Conservation (phyloP, 2,113 vertebrate genomes). For the Litocranius walleri region DNA sequence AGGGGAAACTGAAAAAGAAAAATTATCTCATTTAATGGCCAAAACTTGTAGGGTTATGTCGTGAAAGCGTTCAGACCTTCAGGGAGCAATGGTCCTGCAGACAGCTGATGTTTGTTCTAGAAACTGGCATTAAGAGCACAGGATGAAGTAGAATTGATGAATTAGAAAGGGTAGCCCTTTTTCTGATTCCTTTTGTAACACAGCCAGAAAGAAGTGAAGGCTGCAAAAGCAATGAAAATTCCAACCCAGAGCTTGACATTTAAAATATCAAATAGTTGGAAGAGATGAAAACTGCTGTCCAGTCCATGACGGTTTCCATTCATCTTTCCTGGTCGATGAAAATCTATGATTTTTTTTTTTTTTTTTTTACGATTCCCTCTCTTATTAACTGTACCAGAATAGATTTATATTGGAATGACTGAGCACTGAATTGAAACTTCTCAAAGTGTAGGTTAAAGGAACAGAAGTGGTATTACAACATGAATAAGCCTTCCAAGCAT, state of each 20-base stretch:
- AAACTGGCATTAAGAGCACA: slow-evolving; percentile 7
- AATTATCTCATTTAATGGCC: not conserved
- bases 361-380: not conserved
- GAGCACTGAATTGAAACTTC: not conserved
- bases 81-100: not conserved
- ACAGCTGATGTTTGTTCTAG: slow-evolving; percentile 41
- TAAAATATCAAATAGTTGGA: slow-evolving; percentile 18
- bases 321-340: not conserved
- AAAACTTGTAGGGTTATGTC: slow-evolving; percentile 2
- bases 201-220: slow-evolving; percentile 10
- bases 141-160: slow-evolving; percentile 30
- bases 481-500: not conserved
- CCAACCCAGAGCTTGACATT: not conserved
- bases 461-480: not conserved
- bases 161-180: slow-evolving; percentile 19
- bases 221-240: slow-evolving; percentile 5
- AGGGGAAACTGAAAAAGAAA: slow-evolving; percentile 44
- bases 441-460: not conserved
- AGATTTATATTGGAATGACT: not conserved
- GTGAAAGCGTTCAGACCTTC: slow-evolving; percentile 15
- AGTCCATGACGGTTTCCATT: not conserved
- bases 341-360: not conserved
- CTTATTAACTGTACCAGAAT: not conserved
- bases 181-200: slow-evolving; percentile 25
- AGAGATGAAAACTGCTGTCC: slow-evolving; percentile 1